Evolutionary conservation across 1,140 invertebrate species (phyloP).

Genomic region (Rhysida immarginata): DNA sequence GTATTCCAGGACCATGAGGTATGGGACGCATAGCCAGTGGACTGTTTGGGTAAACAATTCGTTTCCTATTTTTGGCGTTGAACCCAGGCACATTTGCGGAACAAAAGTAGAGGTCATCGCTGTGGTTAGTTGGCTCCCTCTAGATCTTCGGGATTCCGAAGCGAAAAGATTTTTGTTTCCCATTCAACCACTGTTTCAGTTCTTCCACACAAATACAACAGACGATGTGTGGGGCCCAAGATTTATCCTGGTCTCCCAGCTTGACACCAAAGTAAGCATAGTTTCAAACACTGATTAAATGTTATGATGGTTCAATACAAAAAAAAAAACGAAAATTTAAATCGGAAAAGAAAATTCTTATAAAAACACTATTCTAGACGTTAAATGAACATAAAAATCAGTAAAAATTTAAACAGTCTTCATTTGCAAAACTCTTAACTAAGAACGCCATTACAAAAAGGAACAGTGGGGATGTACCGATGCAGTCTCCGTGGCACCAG

Average conservation of each 20-base stretch:
- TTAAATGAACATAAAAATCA: no score
- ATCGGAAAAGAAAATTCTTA: no score
- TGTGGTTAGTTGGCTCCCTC: slow-evolving; percentile 26
- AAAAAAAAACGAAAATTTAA: no score
- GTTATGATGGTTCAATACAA: no score
- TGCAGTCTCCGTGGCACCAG: no score
- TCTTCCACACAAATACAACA: slow-evolving; percentile 2
- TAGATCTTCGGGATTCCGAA: slow-evolving; percentile 21
- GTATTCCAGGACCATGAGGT: slow-evolving; percentile 12
- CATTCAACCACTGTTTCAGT: not conserved
- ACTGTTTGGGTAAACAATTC: slow-evolving; percentile 18
- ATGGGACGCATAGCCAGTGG: slow-evolving; percentile 13
- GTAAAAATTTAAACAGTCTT: no score
- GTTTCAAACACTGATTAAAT: no score
- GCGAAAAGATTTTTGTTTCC: not conserved
- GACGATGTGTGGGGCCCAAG: slow-evolving; percentile 8
- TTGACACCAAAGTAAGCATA: no score
- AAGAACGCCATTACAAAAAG: no score
- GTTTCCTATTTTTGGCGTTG: slow-evolving; percentile 15
- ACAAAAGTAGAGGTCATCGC: slow-evolving; percentile 33
- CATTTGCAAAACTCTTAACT: no score
- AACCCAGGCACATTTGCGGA: slow-evolving; percentile 19
- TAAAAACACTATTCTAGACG: no score
- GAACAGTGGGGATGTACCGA: no score
- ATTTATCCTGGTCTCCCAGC: slow-evolving; percentile 5